Evolutionary conservation across 2,113 vertebrate species (phyloP), one percentile per base, ranked within the genome.

Genomic region (Burhinus oedicnemus): DNA sequence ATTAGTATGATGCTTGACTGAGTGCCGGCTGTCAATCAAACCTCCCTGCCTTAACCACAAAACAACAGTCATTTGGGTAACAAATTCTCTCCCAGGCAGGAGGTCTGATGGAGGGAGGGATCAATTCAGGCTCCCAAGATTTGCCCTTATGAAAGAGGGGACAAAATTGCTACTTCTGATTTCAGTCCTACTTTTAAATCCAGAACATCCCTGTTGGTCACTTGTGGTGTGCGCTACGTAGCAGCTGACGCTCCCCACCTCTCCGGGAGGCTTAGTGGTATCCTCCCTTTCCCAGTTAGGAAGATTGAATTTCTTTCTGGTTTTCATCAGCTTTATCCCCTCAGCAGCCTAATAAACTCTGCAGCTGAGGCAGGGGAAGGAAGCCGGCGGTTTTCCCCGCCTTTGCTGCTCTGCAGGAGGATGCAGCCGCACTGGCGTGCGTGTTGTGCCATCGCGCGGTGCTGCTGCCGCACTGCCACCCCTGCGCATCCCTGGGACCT

Each of bases 381-480:
- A 6, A 45, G 64, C 49, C 1, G 58, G 57, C 6, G 1, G 11
- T 0, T 34, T 42, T 44, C 22, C 34, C 25, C 2, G 60, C n/a
- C 32, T 23, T 1, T 4, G 68, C 38, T 1, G 64, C 61, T 18
- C 20, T 1, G 57, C 82, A 2, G 44, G 77, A 36, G 40, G 61
- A 72, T 54, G 61, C 52, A 22, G 72, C 7, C 21, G 0, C 75
- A 89, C 90, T 42, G 7, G 58, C 5, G 92, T 62, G 94, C 1
- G 49, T 3, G 5, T 44, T 74, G 58, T 83, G 97, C 97, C 97
- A 92, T 3, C 97, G 27, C 55, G 95, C 77, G 97, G 97, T 71
- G 49, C 65, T 13, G 69, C 72, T 1, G 65, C 83, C 2, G 22
- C 83, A 60, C 52, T 91, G 77, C 77, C 60, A 0, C 2, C 45